Evolutionary conservation across 2,888 invertebrate genomes (phyloP), one percentile per base, ranked within the genome.

Genomic region (Acronicta aceris): DNA sequence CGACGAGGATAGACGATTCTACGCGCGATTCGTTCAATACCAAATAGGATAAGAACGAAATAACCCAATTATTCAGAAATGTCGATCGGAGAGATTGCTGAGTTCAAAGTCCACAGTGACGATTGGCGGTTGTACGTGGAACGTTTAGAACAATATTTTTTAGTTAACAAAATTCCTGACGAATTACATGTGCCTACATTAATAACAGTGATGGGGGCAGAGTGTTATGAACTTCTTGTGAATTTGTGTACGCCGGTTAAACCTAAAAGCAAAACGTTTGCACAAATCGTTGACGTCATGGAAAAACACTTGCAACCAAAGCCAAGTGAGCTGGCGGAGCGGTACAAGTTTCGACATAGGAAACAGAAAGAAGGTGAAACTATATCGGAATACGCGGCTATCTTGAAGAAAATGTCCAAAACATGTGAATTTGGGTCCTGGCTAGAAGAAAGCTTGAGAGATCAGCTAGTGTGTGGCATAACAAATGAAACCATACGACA

Each of bases 241-340:
- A 47, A 47, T 16, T 33, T 47, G 33, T 47, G 47, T 15, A 47
- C 47, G 16, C 47, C 47, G 16, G 9, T 13, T 8, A 47, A 47
- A 16, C 47, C 47, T 1, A 47, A 10, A 7, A 47, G 0, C 15
- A 47, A 47, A 10, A 47, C 47, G 27, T 9, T 47, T 47, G 15
- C 5, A 33, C 33, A 33, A 12, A 33, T 33, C 9, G 12, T 12
- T 9, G 33, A 12, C 33, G 12, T 33, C 12, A 47, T 30, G 47
- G 33, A 47, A 33, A 47, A 47, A 47, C 47, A 47, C 16, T 33
- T 47, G 15, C 47, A 47, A 15, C 47, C 47, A 2, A 47, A 47
- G 13, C 47, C 47, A 3, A 47, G 47, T 33, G 47, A 10, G 10
- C 33, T 47, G 16, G 47, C 47, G 5, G 47, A 47, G 13, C 30